These are phyloP conservation scores for Choristoneura fumiferana DNA, from an alignment of 1,140 invertebrate genomes.

Conservation along the genomic window DNA sequence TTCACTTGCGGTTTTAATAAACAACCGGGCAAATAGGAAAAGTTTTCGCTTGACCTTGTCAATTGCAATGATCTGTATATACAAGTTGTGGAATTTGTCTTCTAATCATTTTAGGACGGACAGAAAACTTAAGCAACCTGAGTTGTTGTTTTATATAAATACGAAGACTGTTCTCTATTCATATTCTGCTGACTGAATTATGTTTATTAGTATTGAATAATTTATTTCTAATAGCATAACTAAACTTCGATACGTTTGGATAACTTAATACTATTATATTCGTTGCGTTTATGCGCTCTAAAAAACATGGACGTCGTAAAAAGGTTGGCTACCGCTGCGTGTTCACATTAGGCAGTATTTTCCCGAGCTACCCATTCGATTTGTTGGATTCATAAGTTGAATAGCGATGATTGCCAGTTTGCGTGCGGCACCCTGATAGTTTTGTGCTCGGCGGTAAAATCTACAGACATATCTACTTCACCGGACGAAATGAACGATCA, in stretches of 20 bases:
- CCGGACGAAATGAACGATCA: constrained; percentile 38
- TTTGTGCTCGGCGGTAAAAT: constrained; percentile 38
- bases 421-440: constrained; percentile 54
- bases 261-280: not conserved
- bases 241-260: no score
- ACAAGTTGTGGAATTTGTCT: no score
- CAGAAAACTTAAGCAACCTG: no score
- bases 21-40: constrained; percentile 63
- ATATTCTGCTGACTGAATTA: no score
- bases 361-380: constrained; percentile 46
- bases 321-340: constrained; percentile 29
- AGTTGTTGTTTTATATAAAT: no score
- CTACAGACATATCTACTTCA: constrained; percentile 38
- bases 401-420: constrained; percentile 59
- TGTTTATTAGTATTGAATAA: no score
- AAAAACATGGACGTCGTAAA: not conserved
- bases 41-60: constrained; percentile 45
- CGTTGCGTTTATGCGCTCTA: no score
- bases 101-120: no score
- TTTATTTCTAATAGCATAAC: no score
- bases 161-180: no score
- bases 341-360: constrained; percentile 44
- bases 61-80: not conserved
- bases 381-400: constrained; percentile 59
- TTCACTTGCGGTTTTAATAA: constrained; percentile 59